phyloP scores from a whole-genome alignment of 30 jellyfish, hydroid and myxozoan genomes.

The Aurelia aurita complex sp. Pacific region DNA sequence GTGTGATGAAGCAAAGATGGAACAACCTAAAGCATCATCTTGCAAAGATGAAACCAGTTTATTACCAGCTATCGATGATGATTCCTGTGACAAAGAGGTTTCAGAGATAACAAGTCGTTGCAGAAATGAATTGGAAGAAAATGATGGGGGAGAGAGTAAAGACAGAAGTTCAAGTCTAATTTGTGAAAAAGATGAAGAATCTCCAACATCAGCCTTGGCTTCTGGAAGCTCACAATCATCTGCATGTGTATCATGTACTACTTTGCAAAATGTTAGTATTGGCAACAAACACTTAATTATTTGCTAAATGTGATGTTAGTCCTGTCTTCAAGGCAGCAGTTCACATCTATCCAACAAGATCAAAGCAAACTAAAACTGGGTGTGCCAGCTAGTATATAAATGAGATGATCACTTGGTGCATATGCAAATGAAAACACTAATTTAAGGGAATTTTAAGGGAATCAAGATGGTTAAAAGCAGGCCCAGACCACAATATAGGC shows the following conservation, averaged over 20 bases:
- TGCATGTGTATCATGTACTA: background rate
- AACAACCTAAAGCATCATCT: background rate
- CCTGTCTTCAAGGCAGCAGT: too few species aligned
- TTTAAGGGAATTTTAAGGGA: too few species aligned
- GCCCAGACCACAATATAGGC: too few species aligned
- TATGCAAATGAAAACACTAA: too few species aligned
- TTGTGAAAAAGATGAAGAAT: background rate
- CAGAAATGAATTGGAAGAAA: background rate
- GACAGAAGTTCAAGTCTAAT: background rate
- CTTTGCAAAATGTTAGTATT: background rate
- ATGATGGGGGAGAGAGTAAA: background rate
- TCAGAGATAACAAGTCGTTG: conserved; percentile 16
- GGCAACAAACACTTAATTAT: too few species aligned
- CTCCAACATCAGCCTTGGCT: background rate
- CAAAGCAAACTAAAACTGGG: too few species aligned
- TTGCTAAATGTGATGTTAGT: too few species aligned
- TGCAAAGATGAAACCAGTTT: background rate
- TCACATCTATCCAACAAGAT: too few species aligned
- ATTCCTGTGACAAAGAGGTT: conserved; percentile 38
- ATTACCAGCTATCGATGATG: conserved; percentile 4
- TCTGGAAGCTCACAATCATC: background rate
- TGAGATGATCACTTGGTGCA: too few species aligned
- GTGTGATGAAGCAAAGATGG: too few species aligned
- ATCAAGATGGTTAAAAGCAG: too few species aligned
- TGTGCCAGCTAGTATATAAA: too few species aligned